Evolutionary conservation across 2,797 vertebrate species (phyloP).

Genomic region (Sebastes dallii): DNA sequence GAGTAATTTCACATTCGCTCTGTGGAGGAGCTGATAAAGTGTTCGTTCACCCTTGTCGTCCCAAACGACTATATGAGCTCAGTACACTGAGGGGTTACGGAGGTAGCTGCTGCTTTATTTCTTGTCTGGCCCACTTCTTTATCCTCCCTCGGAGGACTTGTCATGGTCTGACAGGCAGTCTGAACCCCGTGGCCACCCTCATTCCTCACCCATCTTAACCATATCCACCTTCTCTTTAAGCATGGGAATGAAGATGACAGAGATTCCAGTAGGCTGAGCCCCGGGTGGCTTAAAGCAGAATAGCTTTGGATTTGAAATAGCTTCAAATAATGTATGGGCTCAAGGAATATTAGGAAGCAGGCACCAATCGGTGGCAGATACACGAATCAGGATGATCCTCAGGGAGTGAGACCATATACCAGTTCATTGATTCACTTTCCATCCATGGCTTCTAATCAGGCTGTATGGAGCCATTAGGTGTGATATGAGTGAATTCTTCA

Average conservation of each 20-base stretch:
- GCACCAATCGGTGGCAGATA: background rate
- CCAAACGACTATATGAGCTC: constrained; percentile 43
- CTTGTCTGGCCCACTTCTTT: constrained; percentile 52
- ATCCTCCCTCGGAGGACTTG: constrained; percentile 52
- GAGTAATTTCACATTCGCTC: constrained; percentile 38
- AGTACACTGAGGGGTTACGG: constrained; percentile 17
- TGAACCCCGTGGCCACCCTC: constrained; percentile 57
- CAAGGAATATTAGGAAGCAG: background rate
- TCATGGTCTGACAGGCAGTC: constrained; percentile 69
- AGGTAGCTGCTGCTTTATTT: constrained; percentile 48
- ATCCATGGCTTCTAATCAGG: background rate
- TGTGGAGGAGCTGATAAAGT: constrained; percentile 62
- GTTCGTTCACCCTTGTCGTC: constrained; percentile 45
- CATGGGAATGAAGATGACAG: constrained; percentile 49
- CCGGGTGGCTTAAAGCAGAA: constrained; percentile 17
- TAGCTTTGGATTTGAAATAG: constrained; percentile 12
- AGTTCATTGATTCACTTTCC: background rate
- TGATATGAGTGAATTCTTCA: background rate
- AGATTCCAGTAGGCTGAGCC: constrained; percentile 36
- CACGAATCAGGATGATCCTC: background rate
- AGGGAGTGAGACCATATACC: background rate
- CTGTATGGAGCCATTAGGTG: background rate
- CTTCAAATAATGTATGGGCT: constrained; percentile 1
- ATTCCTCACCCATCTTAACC: constrained; percentile 56
- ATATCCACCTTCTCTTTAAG: constrained; percentile 41